Percentiles rank a stretch among this genome's conserved stretches.
phyloP scores from a whole-genome alignment of 2,113 vertebrate species.

The Galemys pyrenaicus region DNA sequence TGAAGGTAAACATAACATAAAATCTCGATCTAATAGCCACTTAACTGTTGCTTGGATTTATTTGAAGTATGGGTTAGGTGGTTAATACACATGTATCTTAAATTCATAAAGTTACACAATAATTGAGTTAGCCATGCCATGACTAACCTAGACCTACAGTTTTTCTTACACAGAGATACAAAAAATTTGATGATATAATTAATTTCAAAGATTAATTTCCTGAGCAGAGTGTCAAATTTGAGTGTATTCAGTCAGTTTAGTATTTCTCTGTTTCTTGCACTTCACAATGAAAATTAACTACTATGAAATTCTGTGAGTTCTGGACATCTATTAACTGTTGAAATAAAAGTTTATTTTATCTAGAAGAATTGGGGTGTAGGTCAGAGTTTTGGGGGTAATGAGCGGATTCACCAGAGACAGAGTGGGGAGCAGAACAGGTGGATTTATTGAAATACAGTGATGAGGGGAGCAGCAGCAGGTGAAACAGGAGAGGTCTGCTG shows the following conservation, averaged over 20 bases:
- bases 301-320: slow-evolving; percentile 32
- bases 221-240: slow-evolving; percentile 19
- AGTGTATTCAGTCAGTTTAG: not conserved
- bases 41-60: not conserved
- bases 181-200: slow-evolving; percentile 40
- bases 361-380: too few relatives aligned
- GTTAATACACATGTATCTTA: slow-evolving; percentile 2
- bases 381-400: too few relatives aligned
- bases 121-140: slow-evolving; percentile 1
- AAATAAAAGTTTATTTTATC: too few relatives aligned
- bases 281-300: slow-evolving; percentile 35
- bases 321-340: not conserved
- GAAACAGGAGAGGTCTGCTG: too few relatives aligned
- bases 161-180: slow-evolving; percentile 29
- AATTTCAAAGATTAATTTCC: slow-evolving; percentile 16
- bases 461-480: too few relatives aligned
- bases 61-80: slow-evolving; percentile 20
- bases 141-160: not conserved
- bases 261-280: not conserved
- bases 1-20: slow-evolving; percentile 81
- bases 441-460: too few relatives aligned
- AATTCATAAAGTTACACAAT: not conserved
- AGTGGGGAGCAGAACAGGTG: too few relatives aligned
- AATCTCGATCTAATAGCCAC: not conserved
- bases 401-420: not conserved